A percentile compares a stretch with the other conserved stretches of the same genome.
These are phyloP conservation scores for Selene dorsalis DNA, from an alignment of 2,797 vertebrate genomes.

Conservation along the genomic window DNA sequence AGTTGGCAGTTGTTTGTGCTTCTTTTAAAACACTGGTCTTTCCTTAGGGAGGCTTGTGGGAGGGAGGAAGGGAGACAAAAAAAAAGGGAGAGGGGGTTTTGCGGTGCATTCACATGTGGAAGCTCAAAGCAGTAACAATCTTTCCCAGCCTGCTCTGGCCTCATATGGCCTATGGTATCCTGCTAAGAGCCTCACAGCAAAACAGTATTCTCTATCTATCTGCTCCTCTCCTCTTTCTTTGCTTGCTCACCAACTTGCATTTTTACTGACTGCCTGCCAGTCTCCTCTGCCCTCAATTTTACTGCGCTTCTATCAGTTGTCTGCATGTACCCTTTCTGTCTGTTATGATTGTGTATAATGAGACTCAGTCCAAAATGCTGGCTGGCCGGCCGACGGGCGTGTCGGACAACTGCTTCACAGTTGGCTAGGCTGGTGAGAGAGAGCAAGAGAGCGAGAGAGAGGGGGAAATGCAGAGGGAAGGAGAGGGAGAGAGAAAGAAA, in stretches of 20 bases:
- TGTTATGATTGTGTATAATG: constrained; percentile 80
- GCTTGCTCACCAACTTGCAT: constrained; percentile 34
- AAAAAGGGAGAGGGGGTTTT: constrained; percentile 50
- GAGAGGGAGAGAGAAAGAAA: constrained; percentile 38
- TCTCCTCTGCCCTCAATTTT: constrained; percentile 58
- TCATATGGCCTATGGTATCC: constrained; percentile 74
- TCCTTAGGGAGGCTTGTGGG: constrained; percentile 72
- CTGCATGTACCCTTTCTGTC: constrained; percentile 74
- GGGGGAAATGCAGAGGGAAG: constrained; percentile 24
- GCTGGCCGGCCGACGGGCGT: constrained; percentile 77
- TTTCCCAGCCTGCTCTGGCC: constrained; percentile 78
- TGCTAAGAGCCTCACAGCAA: constrained; percentile 57
- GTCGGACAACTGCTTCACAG: constrained; percentile 83
- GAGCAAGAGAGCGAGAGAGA: constrained; percentile 42
- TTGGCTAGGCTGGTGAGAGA: constrained; percentile 72
- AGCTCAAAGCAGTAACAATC: constrained; percentile 76
- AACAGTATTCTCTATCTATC: constrained; percentile 41
- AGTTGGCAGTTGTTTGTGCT: constrained; percentile 73
- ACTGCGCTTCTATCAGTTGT: constrained; percentile 70
- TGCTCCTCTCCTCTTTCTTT: constrained; percentile 36
- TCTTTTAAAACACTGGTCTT: constrained; percentile 75
- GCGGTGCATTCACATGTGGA: constrained; percentile 79
- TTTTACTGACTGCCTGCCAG: constrained; percentile 47
- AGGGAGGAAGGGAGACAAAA: constrained; percentile 55
- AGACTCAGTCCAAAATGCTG: constrained; percentile 74